Conservation (phyloP, 1,140 invertebrate genomes). For the Belonocnema kinseyi region DNA sequence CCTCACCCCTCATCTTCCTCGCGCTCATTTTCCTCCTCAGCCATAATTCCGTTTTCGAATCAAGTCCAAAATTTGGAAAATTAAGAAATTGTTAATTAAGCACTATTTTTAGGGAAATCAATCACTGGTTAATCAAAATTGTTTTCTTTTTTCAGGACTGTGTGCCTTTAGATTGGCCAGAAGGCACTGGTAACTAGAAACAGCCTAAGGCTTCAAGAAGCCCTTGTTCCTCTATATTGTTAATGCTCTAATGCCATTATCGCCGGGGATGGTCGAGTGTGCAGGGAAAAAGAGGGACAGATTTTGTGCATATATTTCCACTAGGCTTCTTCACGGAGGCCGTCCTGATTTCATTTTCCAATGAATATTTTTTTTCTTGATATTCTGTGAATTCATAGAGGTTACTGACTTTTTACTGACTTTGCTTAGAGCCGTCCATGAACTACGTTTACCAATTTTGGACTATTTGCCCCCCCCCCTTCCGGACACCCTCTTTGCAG, state of each 20-base stretch:
- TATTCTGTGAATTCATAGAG: too few relatives aligned
- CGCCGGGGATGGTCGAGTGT: conserved; percentile 34
- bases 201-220: conserved; percentile 62
- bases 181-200: conserved; percentile 39
- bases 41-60: conserved; percentile 44
- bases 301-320: conserved; percentile 46
- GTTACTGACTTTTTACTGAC: too few relatives aligned
- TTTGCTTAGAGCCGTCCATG: too few relatives aligned
- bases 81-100: too few relatives aligned
- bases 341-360: not conserved
- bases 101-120: conserved; percentile 4
- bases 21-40: conserved; percentile 53
- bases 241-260: conserved; percentile 66
- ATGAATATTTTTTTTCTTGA: not conserved
- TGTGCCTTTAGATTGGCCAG: conserved; percentile 44
- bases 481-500: too few relatives aligned
- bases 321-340: conserved; percentile 38
- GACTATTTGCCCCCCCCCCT: too few relatives aligned
- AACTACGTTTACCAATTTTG: too few relatives aligned
- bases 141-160: conserved; percentile 41
- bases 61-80: not conserved
- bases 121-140: conserved; percentile 11
- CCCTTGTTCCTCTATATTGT: conserved; percentile 63
- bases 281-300: conserved; percentile 40
- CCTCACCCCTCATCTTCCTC: conserved; percentile 52